A percentile compares a stretch with the other conserved stretches of the same genome.
These are phyloP conservation scores for Nansenia antarctica DNA, from an alignment of 2,113 vertebrate genomes.

Conservation along the genomic window DNA sequence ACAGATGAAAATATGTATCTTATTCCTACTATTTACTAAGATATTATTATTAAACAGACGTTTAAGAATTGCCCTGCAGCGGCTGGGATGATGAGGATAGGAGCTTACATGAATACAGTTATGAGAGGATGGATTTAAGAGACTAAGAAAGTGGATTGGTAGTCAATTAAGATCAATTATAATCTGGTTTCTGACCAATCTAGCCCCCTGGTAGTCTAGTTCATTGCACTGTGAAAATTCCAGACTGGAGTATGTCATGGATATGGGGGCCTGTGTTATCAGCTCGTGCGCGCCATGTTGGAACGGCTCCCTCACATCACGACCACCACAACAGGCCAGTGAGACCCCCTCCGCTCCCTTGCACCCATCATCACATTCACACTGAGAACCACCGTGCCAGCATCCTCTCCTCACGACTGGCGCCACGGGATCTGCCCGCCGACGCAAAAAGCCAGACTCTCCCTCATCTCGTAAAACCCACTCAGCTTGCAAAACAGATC, in stretches of 20 bases:
- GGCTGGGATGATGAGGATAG: too few relatives aligned
- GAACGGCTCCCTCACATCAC: conserved; percentile 60
- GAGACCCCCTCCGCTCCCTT: conserved; percentile 23
- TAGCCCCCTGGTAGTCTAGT: too few relatives aligned
- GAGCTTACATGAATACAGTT: too few relatives aligned
- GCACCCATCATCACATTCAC: conserved; percentile 15
- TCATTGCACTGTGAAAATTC: conserved; percentile 58
- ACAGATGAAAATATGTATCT: too few relatives aligned
- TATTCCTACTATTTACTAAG: too few relatives aligned
- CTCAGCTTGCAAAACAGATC: conserved; percentile 39
- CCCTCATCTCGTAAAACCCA: conserved; percentile 8
- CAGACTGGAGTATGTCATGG: conserved; percentile 64
- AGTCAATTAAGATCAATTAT: not conserved
- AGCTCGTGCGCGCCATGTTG: conserved; percentile 70
- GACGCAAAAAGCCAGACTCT: not conserved
- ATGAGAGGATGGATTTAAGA: too few relatives aligned
- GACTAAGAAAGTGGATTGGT: too few relatives aligned
- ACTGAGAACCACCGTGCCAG: conserved; percentile 29
- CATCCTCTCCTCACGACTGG: conserved; percentile 48
- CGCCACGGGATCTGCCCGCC: conserved; percentile 41
- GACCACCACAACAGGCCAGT: conserved; percentile 62
- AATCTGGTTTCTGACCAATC: not conserved
- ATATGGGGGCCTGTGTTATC: conserved; percentile 49
- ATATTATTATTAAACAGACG: too few relatives aligned
- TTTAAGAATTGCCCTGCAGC: too few relatives aligned